These are phyloP conservation scores for Stomatorhinus walkeri DNA, from an alignment of 2,797 vertebrate species.

Conservation along the genomic window DNA sequence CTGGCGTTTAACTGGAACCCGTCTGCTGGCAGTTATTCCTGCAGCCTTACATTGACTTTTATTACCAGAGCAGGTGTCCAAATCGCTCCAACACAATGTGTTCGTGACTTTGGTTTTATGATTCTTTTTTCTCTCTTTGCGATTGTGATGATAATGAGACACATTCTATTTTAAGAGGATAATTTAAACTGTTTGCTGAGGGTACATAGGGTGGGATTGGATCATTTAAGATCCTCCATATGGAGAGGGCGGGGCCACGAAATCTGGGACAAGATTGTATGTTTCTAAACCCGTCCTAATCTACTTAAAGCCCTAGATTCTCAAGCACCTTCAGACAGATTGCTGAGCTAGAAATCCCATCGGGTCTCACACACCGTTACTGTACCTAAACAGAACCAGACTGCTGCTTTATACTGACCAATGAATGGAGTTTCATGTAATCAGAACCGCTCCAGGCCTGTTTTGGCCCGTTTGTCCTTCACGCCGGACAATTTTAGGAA, in stretches of 20 bases:
- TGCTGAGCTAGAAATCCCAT: not conserved
- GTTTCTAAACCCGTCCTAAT: constrained; percentile 20
- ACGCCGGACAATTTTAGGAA: not conserved
- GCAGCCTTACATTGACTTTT: not conserved
- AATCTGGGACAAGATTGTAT: not conserved
- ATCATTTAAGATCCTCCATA: not conserved
- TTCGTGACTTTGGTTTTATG: not conserved
- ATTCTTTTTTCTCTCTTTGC: not conserved
- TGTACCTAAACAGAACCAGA: not conserved
- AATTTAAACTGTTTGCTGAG: not conserved
- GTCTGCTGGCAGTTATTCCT: not conserved
- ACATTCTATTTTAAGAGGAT: not conserved
- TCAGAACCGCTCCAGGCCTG: not conserved
- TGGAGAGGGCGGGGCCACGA: not conserved
- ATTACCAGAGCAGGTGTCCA: not conserved
- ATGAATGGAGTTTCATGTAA: not conserved
- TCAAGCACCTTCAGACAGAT: not conserved
- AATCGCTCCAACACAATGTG: not conserved
- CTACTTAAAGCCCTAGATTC: constrained; percentile 16
- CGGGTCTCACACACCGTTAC: not conserved
- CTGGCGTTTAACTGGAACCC: not conserved
- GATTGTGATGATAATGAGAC: not conserved
- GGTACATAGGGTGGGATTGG: not conserved
- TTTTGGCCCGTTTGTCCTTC: not conserved
- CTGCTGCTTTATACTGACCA: not conserved